phyloP scores from a whole-genome alignment of 2,888 invertebrate species.

The Torymus auratus region DNA sequence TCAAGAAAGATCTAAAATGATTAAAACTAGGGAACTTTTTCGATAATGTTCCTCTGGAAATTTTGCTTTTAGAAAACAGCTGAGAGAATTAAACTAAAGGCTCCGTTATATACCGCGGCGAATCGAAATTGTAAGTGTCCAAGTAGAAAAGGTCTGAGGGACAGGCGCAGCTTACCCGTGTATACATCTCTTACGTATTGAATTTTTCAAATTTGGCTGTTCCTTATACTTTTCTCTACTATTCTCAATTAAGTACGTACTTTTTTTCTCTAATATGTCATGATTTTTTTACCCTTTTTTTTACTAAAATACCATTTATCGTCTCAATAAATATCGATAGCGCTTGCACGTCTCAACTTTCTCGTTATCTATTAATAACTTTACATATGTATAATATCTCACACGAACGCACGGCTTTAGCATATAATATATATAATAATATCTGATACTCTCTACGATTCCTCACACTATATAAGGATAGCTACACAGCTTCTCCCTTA shows the following conservation, averaged over 20 bases:
- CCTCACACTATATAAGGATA: conserved; percentile 24
- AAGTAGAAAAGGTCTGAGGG: conserved; percentile 39
- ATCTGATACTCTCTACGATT: conserved; percentile 33
- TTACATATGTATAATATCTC: conserved; percentile 58
- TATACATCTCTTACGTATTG: conserved; percentile 48
- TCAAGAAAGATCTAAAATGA: too few species aligned
- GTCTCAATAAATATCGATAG: conserved; percentile 37
- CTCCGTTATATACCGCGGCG: conserved; percentile 6
- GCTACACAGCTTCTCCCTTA: conserved; percentile 5
- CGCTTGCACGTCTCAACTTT: conserved; percentile 46
- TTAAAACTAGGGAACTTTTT: conserved; percentile 25
- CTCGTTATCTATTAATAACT: conserved; percentile 46
- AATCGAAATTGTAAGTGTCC: conserved; percentile 28
- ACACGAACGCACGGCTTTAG: conserved; percentile 51
- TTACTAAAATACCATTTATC: conserved; percentile 47
- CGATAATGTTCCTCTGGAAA: not conserved
- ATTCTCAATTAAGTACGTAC: conserved; percentile 1
- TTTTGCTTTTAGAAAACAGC: not conserved
- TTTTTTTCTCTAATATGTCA: conserved; percentile 42
- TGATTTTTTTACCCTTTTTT: conserved; percentile 28
- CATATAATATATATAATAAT: conserved; percentile 5
- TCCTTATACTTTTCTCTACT: conserved; percentile 19
- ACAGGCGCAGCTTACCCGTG: conserved; percentile 28
- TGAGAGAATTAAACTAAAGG: not conserved
- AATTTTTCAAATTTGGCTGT: conserved; percentile 47